Conservation (phyloP, 1,140 invertebrate genomes). For the Listronotus bonariensis region DNA sequence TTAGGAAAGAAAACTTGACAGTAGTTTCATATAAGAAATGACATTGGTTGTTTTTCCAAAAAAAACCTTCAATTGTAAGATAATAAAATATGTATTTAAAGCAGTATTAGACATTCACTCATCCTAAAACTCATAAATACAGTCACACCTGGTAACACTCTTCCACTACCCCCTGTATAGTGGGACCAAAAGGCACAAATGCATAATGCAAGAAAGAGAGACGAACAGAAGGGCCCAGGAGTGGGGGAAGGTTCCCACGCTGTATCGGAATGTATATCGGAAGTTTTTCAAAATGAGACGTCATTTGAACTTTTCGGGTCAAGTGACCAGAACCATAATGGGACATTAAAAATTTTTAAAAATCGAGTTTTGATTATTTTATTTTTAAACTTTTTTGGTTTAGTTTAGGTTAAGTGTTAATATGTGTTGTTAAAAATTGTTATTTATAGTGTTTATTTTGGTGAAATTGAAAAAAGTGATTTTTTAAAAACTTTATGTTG, state of each 20-base stretch:
- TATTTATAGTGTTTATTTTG: too few species aligned
- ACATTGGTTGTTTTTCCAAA: too few species aligned
- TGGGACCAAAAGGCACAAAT: conserved; percentile 21
- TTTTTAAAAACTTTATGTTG: too few species aligned
- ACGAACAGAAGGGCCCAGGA: conserved; percentile 16
- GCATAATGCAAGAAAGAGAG: conserved; percentile 30
- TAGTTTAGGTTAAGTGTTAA: neutral
- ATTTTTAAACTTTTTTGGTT: too few species aligned
- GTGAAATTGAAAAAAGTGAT: neutral
- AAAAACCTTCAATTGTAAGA: too few species aligned
- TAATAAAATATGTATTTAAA: too few species aligned
- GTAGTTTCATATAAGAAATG: too few species aligned
- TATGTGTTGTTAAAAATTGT: neutral
- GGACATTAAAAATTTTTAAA: conserved; percentile 8
- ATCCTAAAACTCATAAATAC: too few species aligned
- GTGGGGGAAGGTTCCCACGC: conserved; percentile 49
- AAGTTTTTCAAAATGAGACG: conserved; percentile 40
- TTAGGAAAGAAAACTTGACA: too few species aligned
- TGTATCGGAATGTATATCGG: conserved; percentile 48
- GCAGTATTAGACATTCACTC: too few species aligned
- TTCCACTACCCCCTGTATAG: conserved; percentile 5
- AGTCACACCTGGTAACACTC: neutral
- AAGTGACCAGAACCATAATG: conserved; percentile 33
- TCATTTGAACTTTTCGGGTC: conserved; percentile 36
- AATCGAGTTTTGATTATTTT: neutral